Base-by-base conservation (phyloP, 1,140 invertebrate species). In the Psilanteris sp. region DNA sequence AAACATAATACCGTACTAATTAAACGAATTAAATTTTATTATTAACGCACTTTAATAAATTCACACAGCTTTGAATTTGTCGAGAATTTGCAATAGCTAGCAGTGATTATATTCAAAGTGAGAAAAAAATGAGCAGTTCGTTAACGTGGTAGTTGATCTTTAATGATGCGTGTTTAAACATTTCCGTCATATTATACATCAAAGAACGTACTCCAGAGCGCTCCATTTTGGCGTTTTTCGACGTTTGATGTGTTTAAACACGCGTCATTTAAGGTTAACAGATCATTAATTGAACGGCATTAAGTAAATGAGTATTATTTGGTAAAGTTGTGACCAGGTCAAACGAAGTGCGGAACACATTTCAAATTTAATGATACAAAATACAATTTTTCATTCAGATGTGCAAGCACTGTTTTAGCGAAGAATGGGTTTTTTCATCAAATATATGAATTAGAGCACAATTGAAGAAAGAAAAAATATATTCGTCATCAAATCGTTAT, bases 121-220 rank as follows among this genome's bases (percentile, higher is more conserved):
- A 6, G 14, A 1, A 8, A 39, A 24, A 6, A 39, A 13, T 3
- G 16, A 31, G 4, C 10, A 16, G 16, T 32, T 31, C 29, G 31
- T 44, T 59, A 44, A 59, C 36, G 14, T 7, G 29, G 10, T 13
- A 36, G 29, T 46, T 59, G 55, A 46, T 59, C 29, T 61, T 61
- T 61, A 61, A 61, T 61, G 57, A 48, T 18, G 31, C 43, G 57
- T 61, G 32, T 46, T 61, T 20, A 48, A 61, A 48, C 29, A 41
- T 27, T 50, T 50, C 57, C 50, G 32, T 62, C 34, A 62, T 62
- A 62, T 48, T 41, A 62, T 50, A 62, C 34, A 62, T 62, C 57
- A 62, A 62, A 50, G 57, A 50, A 62, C 32, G 11, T 11, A 36
- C 37, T 36, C 10, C 22, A 3, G 9, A 18, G 36, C 32, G 31